Conservation (phyloP, 2,888 invertebrate genomes). For the Nycteola revayana region DNA sequence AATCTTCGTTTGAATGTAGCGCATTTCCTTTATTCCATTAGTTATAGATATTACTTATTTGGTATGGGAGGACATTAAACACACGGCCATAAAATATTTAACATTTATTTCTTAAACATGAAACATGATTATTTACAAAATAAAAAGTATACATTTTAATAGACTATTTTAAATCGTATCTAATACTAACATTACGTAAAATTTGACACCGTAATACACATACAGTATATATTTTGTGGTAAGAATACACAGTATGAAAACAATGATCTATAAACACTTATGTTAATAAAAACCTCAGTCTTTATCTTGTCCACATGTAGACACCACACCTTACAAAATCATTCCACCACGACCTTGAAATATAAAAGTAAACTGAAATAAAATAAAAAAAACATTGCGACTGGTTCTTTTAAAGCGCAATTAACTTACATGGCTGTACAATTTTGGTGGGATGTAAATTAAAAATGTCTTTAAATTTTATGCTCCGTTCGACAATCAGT, state of each 20-base stretch:
- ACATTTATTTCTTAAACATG: constrained; percentile 51
- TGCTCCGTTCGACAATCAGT: too few relatives aligned
- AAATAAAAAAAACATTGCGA: too few relatives aligned
- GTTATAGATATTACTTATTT: too few relatives aligned
- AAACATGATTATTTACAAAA: constrained; percentile 50
- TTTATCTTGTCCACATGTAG: constrained; percentile 34
- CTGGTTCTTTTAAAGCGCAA: too few relatives aligned
- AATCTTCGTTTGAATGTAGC: constrained; percentile 68
- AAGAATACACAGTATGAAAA: constrained; percentile 13
- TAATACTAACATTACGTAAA: constrained; percentile 33
- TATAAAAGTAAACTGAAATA: not conserved
- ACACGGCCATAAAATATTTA: constrained; percentile 34
- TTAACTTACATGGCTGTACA: too few relatives aligned
- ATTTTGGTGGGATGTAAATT: too few relatives aligned
- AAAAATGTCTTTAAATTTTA: too few relatives aligned
- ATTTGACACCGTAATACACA: constrained; percentile 36
- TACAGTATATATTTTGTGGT: constrained; percentile 22
- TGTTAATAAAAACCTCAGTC: constrained; percentile 54
- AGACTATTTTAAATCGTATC: constrained; percentile 28
- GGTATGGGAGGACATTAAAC: too few relatives aligned
- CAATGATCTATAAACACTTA: constrained; percentile 19
- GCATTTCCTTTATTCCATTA: constrained; percentile 53
- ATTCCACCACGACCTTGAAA: constrained; percentile 11
- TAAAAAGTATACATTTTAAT: constrained; percentile 36
- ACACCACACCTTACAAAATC: constrained; percentile 23